These are phyloP conservation scores for Coryphaenoides rupestris DNA, from an alignment of 2,113 vertebrate species.

Conservation along the genomic window DNA sequence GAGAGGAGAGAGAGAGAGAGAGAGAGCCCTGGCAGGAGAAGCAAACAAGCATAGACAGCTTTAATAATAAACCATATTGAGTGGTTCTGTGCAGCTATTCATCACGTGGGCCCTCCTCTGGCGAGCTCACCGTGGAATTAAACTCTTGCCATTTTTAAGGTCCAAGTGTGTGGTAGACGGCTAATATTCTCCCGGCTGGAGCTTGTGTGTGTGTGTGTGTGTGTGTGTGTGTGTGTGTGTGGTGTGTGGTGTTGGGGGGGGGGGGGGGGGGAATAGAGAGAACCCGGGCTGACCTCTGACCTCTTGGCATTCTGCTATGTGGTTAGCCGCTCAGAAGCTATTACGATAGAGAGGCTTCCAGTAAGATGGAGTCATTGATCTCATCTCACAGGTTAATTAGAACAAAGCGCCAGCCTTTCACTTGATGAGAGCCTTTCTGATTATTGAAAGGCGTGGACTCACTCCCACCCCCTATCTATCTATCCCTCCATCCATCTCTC, in stretches of 20 bases:
- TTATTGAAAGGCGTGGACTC: constrained; percentile 63
- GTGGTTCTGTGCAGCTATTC: too few species aligned
- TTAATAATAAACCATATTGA: too few species aligned
- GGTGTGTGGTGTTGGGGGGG: neutral
- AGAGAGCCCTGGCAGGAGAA: too few species aligned
- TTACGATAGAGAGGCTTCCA: constrained; percentile 52
- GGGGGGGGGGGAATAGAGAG: constrained; percentile 10
- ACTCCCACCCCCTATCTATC: neutral
- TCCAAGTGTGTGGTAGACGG: neutral
- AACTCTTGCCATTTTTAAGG: neutral
- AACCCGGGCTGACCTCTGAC: constrained; percentile 65
- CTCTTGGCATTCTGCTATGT: constrained; percentile 70
- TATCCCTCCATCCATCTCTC: neutral
- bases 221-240: too few species aligned
- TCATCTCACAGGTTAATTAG: constrained; percentile 76
- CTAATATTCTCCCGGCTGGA: neutral
- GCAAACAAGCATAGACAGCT: too few species aligned
- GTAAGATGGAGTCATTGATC: constrained; percentile 56
- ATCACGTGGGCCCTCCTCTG: too few species aligned
- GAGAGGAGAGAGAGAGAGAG: too few species aligned
- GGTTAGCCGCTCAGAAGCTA: constrained; percentile 49
- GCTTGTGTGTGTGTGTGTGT: too few species aligned
- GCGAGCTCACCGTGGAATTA: too few species aligned
- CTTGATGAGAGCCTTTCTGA: constrained; percentile 51
- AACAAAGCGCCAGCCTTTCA: constrained; percentile 69